A percentile compares a stretch with the other conserved stretches of the same genome.
These are phyloP conservation scores for Apodemia mormo DNA, from an alignment of 2,888 invertebrate species.

Conservation along the genomic window DNA sequence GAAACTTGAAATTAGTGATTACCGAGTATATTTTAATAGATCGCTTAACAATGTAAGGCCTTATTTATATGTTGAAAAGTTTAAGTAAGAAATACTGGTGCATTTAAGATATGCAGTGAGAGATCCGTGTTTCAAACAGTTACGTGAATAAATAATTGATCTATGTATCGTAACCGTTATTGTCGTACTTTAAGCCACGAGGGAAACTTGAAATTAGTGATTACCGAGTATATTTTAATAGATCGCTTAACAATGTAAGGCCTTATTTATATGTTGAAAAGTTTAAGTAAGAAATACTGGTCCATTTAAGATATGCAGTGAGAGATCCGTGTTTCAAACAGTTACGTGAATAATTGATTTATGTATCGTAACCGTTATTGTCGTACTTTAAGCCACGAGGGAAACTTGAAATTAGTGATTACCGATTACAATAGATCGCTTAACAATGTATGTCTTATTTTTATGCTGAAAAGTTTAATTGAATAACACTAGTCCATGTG, in stretches of 20 bases:
- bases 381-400: neutral
- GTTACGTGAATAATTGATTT: slow-evolving; percentile 9
- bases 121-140: neutral
- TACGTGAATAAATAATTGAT: slow-evolving; percentile 11
- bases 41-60: neutral
- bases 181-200: neutral
- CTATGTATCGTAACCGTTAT: slow-evolving; percentile 5
- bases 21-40: neutral
- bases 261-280: neutral
- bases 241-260: neutral
- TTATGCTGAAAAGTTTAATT: neutral
- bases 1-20: neutral
- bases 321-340: neutral
- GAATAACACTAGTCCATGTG: too few species aligned
- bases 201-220: neutral
- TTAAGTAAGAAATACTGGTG: neutral
- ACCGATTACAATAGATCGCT: neutral
- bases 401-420: neutral
- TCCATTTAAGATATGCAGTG: neutral
- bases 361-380: slow-evolving; percentile 5
- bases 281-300: neutral
- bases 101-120: neutral
- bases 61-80: neutral
- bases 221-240: neutral
- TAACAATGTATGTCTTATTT: neutral